Evolutionary conservation across 2,113 vertebrate species (phyloP).

Genomic region (Oryzias woworae): DNA sequence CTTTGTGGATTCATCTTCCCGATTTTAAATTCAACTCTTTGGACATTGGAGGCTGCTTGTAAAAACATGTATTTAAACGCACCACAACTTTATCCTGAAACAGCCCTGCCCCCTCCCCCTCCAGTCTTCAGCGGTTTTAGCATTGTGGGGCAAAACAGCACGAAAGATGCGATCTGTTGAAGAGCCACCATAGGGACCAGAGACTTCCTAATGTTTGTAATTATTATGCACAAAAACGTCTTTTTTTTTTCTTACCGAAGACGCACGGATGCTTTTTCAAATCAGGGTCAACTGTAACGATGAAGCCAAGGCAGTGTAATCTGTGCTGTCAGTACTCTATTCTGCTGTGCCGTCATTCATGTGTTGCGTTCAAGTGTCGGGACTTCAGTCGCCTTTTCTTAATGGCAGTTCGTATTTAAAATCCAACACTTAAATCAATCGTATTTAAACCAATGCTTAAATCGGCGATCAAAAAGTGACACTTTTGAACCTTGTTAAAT

Average conservation of each 20-base stretch:
- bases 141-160: background rate
- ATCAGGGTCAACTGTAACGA: conserved; percentile 62
- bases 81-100: background rate
- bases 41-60: too few relatives aligned
- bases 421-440: too few relatives aligned
- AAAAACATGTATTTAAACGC: background rate
- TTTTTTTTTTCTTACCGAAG: conserved; percentile 51
- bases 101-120: too few relatives aligned
- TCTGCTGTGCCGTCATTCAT: conserved; percentile 39
- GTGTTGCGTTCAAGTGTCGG: conserved; percentile 8
- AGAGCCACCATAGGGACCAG: conserved; percentile 53
- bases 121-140: conserved; percentile 8
- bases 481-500: too few relatives aligned
- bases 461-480: background rate
- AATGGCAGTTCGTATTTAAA: too few relatives aligned
- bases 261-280: conserved; percentile 45
- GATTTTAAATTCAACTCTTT: too few relatives aligned
- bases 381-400: too few relatives aligned
- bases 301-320: conserved; percentile 56
- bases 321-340: conserved; percentile 45
- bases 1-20: background rate
- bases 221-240: conserved; percentile 68
- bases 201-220: conserved; percentile 17
- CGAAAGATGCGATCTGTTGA: conserved; percentile 34
- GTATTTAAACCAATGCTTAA: background rate